Conservation (phyloP, 2,113 vertebrate genomes). For the Ellobius talpinus region DNA sequence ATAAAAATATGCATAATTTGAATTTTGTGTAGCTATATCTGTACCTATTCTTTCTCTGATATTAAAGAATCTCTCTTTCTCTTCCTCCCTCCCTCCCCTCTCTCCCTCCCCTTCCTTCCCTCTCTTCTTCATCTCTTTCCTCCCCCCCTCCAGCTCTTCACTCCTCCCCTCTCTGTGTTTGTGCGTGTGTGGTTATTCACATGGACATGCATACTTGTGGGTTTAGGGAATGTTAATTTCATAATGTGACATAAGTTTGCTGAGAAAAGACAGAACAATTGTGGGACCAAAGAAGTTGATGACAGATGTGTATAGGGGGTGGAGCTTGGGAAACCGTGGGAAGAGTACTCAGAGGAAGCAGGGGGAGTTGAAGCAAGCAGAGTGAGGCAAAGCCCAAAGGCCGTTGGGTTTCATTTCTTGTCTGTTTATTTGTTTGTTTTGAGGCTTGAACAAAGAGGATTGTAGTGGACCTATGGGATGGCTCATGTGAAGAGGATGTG, state of each 20-base stretch:
- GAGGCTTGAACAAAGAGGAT: neutral
- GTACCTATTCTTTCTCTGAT: neutral
- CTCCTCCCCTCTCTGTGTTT: neutral
- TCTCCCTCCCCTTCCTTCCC: too few species aligned
- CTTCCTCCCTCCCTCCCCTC: fast-evolving
- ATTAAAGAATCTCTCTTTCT: neutral
- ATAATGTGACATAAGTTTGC: conserved; percentile 46
- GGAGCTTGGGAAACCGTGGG: neutral
- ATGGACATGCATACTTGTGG: conserved; percentile 29
- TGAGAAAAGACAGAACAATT: conserved; percentile 65
- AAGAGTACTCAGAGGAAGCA: neutral
- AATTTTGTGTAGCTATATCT: neutral
- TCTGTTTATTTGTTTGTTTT: neutral
- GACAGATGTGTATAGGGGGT: conserved; percentile 20
- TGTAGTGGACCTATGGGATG: neutral
- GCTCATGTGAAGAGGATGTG: neutral
- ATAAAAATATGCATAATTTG: neutral
- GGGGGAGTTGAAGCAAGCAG: neutral
- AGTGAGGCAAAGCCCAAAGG: neutral
- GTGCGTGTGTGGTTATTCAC: neutral
- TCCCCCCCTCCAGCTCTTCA: neutral
- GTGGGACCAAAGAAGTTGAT: conserved; percentile 35
- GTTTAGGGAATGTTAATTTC: conserved; percentile 65
- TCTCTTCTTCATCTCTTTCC: too few species aligned
- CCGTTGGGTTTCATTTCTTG: neutral